Percentiles rank a stretch among this genome's conserved stretches.
These are phyloP conservation scores for Cuculus canorus DNA, from an alignment of 2,797 vertebrate genomes.

Conservation along the genomic window DNA sequence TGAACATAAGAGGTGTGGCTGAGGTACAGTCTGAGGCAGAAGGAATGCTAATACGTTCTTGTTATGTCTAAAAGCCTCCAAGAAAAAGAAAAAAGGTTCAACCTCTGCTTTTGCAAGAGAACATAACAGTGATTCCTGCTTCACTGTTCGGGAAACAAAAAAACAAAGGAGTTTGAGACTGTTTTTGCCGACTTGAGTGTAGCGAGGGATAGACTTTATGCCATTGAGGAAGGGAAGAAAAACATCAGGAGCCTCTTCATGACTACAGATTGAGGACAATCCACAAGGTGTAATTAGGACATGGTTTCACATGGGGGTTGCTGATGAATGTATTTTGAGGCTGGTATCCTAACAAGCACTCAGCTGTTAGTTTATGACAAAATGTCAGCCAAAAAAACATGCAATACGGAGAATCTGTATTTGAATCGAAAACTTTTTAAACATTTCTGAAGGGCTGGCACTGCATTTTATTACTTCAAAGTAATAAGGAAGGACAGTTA, in stretches of 20 bases:
- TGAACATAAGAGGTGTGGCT: background rate
- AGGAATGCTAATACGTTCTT: background rate
- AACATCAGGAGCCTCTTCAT: accelerated
- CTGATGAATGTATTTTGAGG: background rate
- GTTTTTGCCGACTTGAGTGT: background rate
- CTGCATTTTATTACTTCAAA: background rate
- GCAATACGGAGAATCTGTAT: background rate
- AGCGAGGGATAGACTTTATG: background rate
- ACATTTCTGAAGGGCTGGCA: background rate
- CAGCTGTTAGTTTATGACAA: background rate
- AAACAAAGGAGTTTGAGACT: background rate
- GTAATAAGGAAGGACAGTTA: background rate
- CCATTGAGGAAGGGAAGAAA: background rate
- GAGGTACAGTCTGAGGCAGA: background rate
- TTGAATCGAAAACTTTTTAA: background rate
- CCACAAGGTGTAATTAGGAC: background rate
- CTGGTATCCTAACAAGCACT: background rate
- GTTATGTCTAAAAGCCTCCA: background rate
- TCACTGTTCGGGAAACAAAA: background rate
- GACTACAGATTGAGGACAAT: accelerated
- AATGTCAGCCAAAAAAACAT: background rate
- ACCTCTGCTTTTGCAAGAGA: background rate
- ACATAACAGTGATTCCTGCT: background rate
- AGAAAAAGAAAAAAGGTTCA: background rate
- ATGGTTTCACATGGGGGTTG: background rate